A percentile compares a stretch with the other conserved stretches of the same genome.
Conservation (phyloP, 2,113 vertebrate genomes). For the Australoheros scitulus region DNA sequence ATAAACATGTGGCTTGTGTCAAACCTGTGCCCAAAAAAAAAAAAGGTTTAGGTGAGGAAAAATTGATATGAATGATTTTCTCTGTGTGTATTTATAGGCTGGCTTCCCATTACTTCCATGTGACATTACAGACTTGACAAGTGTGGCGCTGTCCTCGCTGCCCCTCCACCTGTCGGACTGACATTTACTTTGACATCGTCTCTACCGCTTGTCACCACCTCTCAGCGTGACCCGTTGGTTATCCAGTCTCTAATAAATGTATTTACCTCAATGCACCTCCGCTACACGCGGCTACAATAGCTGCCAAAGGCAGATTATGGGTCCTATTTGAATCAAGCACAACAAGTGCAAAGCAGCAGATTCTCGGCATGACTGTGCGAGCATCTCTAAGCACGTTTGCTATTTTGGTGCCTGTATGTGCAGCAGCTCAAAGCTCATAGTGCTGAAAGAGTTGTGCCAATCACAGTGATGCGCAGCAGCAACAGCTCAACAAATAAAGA, state of each 20-base stretch:
- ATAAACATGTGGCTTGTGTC: conserved; percentile 1
- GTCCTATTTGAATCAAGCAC: neutral
- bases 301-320: neutral
- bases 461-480: neutral
- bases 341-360: neutral
- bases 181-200: conserved; percentile 27
- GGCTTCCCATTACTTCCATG: conserved; percentile 6
- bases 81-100: conserved; percentile 12
- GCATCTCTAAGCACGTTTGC: neutral
- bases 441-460: neutral
- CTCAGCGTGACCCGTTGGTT: neutral
- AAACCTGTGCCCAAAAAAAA: neutral
- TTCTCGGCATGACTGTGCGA: neutral
- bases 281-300: neutral
- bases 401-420: neutral
- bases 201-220: conserved; percentile 8
- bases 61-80: neutral
- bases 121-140: neutral
- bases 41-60: conserved; percentile 2
- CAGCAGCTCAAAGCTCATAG: neutral
- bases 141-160: conserved; percentile 1
- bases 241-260: conserved; percentile 15
- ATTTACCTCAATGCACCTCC: neutral
- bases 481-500: neutral
- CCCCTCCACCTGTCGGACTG: conserved; percentile 15